A percentile compares a stretch with the other conserved stretches of the same genome.
These are phyloP conservation scores for Leptinotarsa lineolata DNA, from an alignment of 1,140 invertebrate genomes.

Conservation along the genomic window DNA sequence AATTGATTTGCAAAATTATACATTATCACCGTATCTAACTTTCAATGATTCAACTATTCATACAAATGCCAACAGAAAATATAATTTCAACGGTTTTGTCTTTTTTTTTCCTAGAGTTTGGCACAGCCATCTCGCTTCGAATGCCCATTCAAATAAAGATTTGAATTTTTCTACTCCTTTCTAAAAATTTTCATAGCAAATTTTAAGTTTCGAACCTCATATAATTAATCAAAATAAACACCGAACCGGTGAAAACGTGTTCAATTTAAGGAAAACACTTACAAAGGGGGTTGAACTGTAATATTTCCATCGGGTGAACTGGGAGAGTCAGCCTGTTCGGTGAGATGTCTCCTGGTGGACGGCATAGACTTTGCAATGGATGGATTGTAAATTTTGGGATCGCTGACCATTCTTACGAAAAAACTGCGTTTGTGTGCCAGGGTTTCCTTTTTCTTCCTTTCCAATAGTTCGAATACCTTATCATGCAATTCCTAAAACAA, in stretches of 20 bases:
- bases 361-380: constrained; percentile 75
- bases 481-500: constrained; percentile 66
- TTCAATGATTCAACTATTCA: no score
- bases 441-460: constrained; percentile 72
- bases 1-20: no score
- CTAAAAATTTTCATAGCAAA: no score
- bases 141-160: no score
- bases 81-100: no score
- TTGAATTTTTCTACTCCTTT: no score
- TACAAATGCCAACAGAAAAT: no score
- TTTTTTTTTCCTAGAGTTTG: no score
- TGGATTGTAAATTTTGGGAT: constrained; percentile 95
- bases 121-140: no score
- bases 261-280: constrained; percentile 32
- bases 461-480: constrained; percentile 68
- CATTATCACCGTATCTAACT: no score
- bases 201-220: neutral
- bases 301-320: constrained; percentile 54
- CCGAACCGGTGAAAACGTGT: neutral
- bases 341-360: constrained; percentile 58
- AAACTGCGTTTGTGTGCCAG: constrained; percentile 89
- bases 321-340: constrained; percentile 54
- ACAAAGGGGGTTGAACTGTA: constrained; percentile 57
- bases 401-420: constrained; percentile 95
- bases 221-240: neutral